These are phyloP conservation scores for Vanessa cardui DNA, from an alignment of 2,888 invertebrate species.

Conservation along the genomic window DNA sequence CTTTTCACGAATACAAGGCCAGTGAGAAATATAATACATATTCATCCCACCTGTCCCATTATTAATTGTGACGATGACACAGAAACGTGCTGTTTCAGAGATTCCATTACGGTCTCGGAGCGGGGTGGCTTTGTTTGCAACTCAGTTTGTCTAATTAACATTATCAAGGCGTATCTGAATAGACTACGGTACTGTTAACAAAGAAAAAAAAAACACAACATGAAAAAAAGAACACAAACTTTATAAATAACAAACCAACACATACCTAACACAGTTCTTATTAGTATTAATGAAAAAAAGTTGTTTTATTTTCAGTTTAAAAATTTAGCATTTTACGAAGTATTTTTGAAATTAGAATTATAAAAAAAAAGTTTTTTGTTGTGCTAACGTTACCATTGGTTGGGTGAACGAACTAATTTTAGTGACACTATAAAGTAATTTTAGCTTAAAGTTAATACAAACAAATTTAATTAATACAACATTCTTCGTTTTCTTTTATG, in stretches of 20 bases:
- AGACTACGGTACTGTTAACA: slow-evolving; percentile 13
- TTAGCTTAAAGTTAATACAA: neutral
- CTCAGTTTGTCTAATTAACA: slow-evolving; percentile 61
- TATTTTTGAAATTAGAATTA: too few species aligned
- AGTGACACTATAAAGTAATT: slow-evolving; percentile 1
- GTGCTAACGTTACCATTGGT: too few species aligned
- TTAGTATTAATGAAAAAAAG: too few species aligned
- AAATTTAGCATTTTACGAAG: too few species aligned
- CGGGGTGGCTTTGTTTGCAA: slow-evolving; percentile 52
- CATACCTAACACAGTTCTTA: too few species aligned
- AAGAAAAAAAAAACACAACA: neutral
- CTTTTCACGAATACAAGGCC: neutral
- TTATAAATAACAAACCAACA: too few species aligned
- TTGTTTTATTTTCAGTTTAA: too few species aligned
- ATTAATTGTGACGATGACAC: slow-evolving; percentile 46
- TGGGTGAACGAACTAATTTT: neutral
- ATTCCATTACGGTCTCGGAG: slow-evolving; percentile 47
- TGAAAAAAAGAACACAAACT: too few species aligned
- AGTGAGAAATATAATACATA: slow-evolving; percentile 1
- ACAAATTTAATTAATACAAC: neutral
- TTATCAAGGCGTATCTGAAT: slow-evolving; percentile 50
- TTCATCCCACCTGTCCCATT: slow-evolving; percentile 42
- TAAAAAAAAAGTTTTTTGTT: too few species aligned
- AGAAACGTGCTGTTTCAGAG: slow-evolving; percentile 48
- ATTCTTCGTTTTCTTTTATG: neutral